Base-by-base conservation (phyloP, 1,140 invertebrate species). In the Scaptomyza pallida region DNA sequence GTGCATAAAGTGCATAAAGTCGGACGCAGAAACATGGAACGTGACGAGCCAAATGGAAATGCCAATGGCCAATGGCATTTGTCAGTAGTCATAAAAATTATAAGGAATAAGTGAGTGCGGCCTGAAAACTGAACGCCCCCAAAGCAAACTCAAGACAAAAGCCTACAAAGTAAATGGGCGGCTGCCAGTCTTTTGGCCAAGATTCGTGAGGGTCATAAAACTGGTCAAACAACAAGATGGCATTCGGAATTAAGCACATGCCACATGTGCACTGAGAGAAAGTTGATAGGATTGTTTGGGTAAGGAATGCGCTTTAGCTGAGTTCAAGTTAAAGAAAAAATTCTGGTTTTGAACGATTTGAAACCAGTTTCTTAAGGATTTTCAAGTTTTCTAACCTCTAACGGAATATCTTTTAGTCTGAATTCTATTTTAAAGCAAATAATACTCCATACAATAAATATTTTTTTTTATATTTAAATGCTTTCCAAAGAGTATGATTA, bases 191-290 rank as follows among this genome's bases (percentile, higher is more conserved):
- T 26, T 26, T 26, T 26, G 1, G 23, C 51, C 51, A 47, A n/a
- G 54, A 56, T 60, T 67, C 71, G 68, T 75, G 67, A 56, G 67
- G 61, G 51, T 72, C 73, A 75, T 75, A 75, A 75, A 75, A 75
- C 51, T 61, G 73, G 73, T 75, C 73, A 75, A 75, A 75, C 41
- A 74, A 63, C 23, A 45, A 33, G 26, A 50, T 12, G 51, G 10
- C 33, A 60, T 50, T 71, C 19, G 5, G 52, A 57, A 71, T 71
- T 61, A 71, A 71, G 60, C 62, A 54, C 61, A 65, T 57, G 68
- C 37, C 45, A 65, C 10, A 52, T 30, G 8, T 17, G 47, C 12
- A 30, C 23, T 33, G 2, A 33, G 2, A 9, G 5, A 43, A 2
- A 37, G 5, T 5, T 26, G 5, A 26, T 4, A 2, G 4, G 23